phyloP scores from a whole-genome alignment of 1,140 invertebrate genomes.

The Sminthurides bifidus region DNA sequence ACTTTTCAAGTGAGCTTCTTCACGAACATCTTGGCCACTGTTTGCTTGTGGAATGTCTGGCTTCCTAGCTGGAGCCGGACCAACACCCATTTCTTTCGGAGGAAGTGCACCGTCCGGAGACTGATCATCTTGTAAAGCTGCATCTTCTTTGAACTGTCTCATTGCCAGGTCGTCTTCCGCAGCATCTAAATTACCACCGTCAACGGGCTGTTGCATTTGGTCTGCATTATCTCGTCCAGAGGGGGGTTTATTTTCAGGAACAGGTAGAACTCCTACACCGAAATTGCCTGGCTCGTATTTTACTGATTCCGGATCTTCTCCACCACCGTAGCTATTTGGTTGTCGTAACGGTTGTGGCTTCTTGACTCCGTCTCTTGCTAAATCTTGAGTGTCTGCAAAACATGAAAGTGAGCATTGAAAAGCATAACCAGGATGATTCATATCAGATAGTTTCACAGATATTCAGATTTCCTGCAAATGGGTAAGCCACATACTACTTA shows the following conservation, averaged over 20 bases:
- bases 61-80: not conserved
- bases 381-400: no score
- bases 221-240: not conserved
- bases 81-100: constrained; percentile 5
- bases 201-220: not conserved
- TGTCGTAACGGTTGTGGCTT: not conserved
- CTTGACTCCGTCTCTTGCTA: not conserved
- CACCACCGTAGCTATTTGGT: not conserved
- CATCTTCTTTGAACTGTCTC: constrained; percentile 23
- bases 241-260: constrained; percentile 7
- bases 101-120: constrained; percentile 29
- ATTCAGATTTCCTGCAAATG: no score
- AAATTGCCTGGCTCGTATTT: constrained; percentile 6
- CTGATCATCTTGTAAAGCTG: constrained; percentile 24
- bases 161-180: constrained; percentile 29
- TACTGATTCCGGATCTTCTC: not conserved
- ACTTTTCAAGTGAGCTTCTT: constrained; percentile 21
- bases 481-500: no score
- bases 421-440: no score
- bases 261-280: constrained; percentile 19
- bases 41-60: not conserved
- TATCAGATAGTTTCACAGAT: constrained; percentile 4
- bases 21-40: constrained; percentile 26
- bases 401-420: no score
- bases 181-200: constrained; percentile 24